These are phyloP conservation scores for Euglossa dilemma DNA, from an alignment of 1,140 invertebrate genomes.

Conservation along the genomic window DNA sequence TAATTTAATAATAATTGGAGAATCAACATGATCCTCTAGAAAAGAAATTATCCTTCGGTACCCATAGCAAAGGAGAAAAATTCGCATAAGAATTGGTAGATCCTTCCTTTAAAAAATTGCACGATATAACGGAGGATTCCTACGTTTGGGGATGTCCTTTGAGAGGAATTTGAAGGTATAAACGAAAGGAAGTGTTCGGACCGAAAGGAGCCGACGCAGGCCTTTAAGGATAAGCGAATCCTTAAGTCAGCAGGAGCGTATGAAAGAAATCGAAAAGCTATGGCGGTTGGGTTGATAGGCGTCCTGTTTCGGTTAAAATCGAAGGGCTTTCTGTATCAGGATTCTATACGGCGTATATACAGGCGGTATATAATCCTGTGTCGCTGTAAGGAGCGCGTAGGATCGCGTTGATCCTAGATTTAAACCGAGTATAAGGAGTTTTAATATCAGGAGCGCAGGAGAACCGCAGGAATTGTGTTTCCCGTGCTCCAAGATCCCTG, in stretches of 20 bases:
- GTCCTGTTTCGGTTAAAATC: constrained; percentile 66
- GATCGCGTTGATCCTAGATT: constrained; percentile 69
- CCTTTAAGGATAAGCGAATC: constrained; percentile 78
- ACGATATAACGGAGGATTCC: neutral
- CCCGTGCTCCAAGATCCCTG: constrained; percentile 28
- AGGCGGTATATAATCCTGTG: neutral
- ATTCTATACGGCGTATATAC: constrained; percentile 48
- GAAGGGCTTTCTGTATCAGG: constrained; percentile 71
- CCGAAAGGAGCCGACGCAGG: constrained; percentile 43
- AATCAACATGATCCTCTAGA: too few relatives aligned
- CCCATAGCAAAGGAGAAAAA: too few relatives aligned
- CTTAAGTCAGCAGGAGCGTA: constrained; percentile 77
- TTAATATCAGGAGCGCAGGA: constrained; percentile 71
- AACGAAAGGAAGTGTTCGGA: neutral
- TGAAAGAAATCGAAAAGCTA: constrained; percentile 67
- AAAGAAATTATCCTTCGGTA: too few relatives aligned
- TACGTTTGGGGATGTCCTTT: too few relatives aligned
- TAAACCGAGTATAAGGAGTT: constrained; percentile 72
- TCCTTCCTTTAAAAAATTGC: neutral
- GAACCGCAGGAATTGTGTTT: constrained; percentile 1
- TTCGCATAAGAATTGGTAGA: too few relatives aligned
- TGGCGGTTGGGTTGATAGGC: constrained; percentile 27
- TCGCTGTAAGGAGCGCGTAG: constrained; percentile 21
- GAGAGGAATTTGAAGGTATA: constrained; percentile 12
- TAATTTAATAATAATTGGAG: too few relatives aligned